Evolutionary conservation across 1,140 invertebrate species (phyloP), one percentile per base, ranked within the genome.

Genomic region (Sarcophaga peregrina): DNA sequence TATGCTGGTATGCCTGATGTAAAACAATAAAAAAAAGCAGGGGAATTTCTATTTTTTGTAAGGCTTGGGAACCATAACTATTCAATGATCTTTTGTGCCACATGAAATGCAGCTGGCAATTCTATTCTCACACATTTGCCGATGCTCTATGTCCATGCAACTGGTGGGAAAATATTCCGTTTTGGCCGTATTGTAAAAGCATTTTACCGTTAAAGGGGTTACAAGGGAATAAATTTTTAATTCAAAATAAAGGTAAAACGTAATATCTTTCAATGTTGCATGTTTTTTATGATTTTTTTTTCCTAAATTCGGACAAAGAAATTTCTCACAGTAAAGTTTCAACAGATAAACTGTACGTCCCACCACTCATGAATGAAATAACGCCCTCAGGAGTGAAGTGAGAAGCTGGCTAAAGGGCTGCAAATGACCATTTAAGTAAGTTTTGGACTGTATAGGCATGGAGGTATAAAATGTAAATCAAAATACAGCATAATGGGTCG

Each of bases 41-140:
- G 62, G n/a, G n/a, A 17, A 17, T 68, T 20, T 68, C n/a, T 58
- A 9, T 58, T 58, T 9, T 20, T 68, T 20, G 20, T 9, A 20
- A 68, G 17, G 62, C 62, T 68, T 68, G 62, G n/a, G n/a, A 68
- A 68, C 62, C 17, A 68, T 20, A 15, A 68, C 7, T n/a, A 68
- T 13, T 68, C 17, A 68, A 68, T 20, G 17, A 20, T 68, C 20
- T 68, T 6, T 68, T 68, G 20, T 68, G 6, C 5, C 4, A 68
- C 3, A 20, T 20, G 62, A 68, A 68, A 1, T 2, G 25, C 25
- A 37, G 25, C 25, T 37, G 25, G 25, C 1, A 68, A 68, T 68
- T 17, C 62, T 68, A 68, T 68, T 68, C 17, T 68, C 62, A 68
- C 62, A 68, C n/a, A 62, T 62, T 54, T 54, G 10, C 52, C 52